A percentile compares a stretch with the other conserved stretches of the same genome.
phyloP scores from a whole-genome alignment of 2,888 invertebrate species.

The Caenorhabditis macrosperma region DNA sequence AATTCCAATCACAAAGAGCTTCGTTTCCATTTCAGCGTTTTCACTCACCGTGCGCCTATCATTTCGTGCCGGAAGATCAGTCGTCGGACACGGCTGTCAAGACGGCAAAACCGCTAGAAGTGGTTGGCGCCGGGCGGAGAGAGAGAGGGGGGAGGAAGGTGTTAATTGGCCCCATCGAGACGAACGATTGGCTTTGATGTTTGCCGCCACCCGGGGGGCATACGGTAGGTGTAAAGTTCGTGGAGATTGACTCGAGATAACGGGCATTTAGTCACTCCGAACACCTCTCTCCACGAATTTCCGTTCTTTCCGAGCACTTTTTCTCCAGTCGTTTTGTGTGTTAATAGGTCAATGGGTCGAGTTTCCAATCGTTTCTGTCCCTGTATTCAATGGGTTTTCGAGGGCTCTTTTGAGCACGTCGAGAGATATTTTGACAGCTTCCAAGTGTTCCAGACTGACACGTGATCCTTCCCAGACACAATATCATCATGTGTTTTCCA shows the following conservation, averaged over 20 bases:
- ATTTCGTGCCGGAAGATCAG: background rate
- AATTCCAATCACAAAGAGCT: no score
- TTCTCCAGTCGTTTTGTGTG: background rate
- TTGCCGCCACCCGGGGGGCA: conserved; percentile 12
- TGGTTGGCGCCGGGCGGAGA: background rate
- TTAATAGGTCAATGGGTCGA: background rate
- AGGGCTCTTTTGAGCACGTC: no score
- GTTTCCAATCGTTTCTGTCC: no score
- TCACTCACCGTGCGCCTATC: background rate
- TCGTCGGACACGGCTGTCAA: conserved; percentile 36
- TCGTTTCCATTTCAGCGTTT: background rate
- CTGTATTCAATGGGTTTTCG: no score
- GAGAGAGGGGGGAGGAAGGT: conserved; percentile 23
- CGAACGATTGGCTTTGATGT: conserved; percentile 33
- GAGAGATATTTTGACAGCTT: no score
- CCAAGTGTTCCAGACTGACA: no score
- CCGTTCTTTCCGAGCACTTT: conserved; percentile 5
- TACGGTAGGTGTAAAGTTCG: conserved; percentile 50
- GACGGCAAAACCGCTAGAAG: conserved; percentile 18
- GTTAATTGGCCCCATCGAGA: conserved; percentile 45
- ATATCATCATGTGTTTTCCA: no score
- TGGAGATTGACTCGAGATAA: conserved; percentile 43
- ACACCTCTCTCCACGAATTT: conserved; percentile 6
- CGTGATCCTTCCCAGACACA: no score
- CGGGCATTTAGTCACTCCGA: conserved; percentile 16